phyloP scores from a whole-genome alignment of 2,888 invertebrate genomes.

The Timema podura region DNA sequence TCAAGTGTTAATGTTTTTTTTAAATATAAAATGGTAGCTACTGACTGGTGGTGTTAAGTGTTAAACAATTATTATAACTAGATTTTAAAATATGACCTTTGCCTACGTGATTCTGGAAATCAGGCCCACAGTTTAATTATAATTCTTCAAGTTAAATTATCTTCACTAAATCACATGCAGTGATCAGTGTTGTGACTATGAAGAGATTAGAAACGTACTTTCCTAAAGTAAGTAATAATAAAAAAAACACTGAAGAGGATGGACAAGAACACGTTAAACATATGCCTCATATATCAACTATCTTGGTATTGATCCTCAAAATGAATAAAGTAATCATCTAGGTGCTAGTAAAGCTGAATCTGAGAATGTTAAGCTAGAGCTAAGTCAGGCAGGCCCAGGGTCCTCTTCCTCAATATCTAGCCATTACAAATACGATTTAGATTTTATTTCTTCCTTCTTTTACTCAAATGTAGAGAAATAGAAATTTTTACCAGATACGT shows the following conservation, averaged over 20 bases:
- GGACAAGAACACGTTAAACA: not conserved
- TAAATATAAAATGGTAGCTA: not conserved
- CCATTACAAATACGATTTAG: not conserved
- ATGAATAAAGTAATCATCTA: not conserved
- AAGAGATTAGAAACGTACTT: constrained; percentile 9
- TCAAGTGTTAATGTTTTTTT: not conserved
- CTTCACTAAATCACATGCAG: not conserved
- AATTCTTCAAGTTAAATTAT: not conserved
- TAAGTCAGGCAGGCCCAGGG: not conserved
- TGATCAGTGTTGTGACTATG: not conserved
- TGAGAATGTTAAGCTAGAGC: not conserved
- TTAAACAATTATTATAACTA: not conserved
- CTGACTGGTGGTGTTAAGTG: not conserved
- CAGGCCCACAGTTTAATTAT: too few species aligned
- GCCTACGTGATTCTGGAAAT: not conserved
- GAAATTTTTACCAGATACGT: constrained; percentile 2
- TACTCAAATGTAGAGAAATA: not conserved
- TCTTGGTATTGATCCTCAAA: not conserved
- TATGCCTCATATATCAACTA: not conserved
- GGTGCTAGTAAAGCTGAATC: not conserved
- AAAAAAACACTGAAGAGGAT: not conserved
- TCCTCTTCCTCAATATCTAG: not conserved
- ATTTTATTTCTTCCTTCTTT: not conserved
- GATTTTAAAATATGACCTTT: not conserved
- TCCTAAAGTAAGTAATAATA: constrained; percentile 1